Evolutionary conservation across 2,888 invertebrate genomes (phyloP).

Genomic region (Drosophila picticornis): DNA sequence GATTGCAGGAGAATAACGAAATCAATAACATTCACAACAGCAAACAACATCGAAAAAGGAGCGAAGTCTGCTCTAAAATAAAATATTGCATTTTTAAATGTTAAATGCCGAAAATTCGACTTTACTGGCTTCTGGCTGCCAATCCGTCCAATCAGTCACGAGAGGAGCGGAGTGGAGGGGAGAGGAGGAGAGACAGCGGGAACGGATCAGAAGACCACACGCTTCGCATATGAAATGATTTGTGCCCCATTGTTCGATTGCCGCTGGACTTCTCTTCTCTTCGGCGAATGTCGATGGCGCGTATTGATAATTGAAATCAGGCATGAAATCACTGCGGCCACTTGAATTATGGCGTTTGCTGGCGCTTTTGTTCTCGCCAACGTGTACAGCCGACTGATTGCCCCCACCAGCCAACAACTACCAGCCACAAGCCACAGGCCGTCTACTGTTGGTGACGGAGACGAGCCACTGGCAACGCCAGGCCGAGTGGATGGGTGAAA

Average conservation of each 20-base stretch:
- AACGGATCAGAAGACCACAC: conserved; percentile 63
- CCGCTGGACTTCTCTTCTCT: conserved; percentile 26
- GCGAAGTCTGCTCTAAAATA: conserved; percentile 72
- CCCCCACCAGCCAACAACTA: conserved; percentile 5
- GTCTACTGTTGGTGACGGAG: conserved; percentile 27
- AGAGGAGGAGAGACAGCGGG: background rate
- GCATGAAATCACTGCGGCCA: conserved; percentile 78
- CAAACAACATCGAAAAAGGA: background rate
- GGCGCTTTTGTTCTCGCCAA: conserved; percentile 80
- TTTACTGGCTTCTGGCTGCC: conserved; percentile 31
- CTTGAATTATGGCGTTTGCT: conserved; percentile 81
- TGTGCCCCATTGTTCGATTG: conserved; percentile 77
- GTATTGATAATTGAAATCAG: conserved; percentile 81
- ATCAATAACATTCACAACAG: conserved; percentile 29
- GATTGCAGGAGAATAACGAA: conserved; percentile 39
- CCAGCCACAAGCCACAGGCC: conserved; percentile 4
- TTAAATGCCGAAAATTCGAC: conserved; percentile 26
- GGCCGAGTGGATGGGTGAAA: background rate
- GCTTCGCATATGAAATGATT: conserved; percentile 79
- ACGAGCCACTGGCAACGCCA: conserved; percentile 15
- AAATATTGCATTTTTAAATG: conserved; percentile 63
- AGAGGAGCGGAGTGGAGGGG: background rate
- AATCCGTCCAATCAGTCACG: conserved; percentile 24
- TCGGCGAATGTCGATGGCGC: conserved; percentile 61
- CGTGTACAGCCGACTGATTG: conserved; percentile 47